Conservation (phyloP, 23 tunicate genomes). For the Trididemnum clinides region DNA sequence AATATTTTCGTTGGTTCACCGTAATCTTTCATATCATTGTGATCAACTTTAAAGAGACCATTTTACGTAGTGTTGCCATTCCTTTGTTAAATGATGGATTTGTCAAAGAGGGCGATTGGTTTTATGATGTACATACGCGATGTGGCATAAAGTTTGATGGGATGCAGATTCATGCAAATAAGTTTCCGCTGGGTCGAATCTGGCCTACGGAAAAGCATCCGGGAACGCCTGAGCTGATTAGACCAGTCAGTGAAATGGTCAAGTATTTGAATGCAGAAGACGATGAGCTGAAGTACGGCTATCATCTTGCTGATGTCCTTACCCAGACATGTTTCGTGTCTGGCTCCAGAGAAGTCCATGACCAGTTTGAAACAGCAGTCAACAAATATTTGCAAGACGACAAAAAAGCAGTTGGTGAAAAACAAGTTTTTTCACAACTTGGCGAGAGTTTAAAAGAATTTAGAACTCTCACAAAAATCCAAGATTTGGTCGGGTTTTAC, state of each 20-base stretch:
- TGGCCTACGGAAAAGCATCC: slow-evolving; percentile 17
- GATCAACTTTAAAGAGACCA: slow-evolving; percentile 35
- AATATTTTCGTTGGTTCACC: slow-evolving; percentile 63
- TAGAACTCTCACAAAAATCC: too few species aligned
- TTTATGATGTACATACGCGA: slow-evolving; percentile 32
- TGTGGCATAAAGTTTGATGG: slow-evolving; percentile 57
- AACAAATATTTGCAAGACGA: background rate
- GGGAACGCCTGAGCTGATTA: slow-evolving; percentile 21
- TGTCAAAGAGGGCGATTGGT: slow-evolving; percentile 8
- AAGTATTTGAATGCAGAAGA: background rate
- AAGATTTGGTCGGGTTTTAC: too few species aligned
- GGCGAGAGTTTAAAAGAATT: too few species aligned
- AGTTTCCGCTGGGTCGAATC: slow-evolving; percentile 41
- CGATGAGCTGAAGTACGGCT: background rate
- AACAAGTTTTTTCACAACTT: too few species aligned
- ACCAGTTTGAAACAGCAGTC: background rate
- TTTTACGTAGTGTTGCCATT: slow-evolving; percentile 14
- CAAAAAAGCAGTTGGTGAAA: too few species aligned
- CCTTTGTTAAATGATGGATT: background rate
- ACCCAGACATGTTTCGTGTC: background rate
- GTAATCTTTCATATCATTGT: slow-evolving; percentile 47
- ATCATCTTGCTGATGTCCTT: background rate
- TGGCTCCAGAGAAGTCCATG: background rate
- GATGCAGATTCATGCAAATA: slow-evolving; percentile 46
- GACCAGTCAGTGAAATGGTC: slow-evolving; percentile 45